Evolutionary conservation across 2,888 invertebrate genomes (phyloP).

Genomic region (Entomobrya proxima): DNA sequence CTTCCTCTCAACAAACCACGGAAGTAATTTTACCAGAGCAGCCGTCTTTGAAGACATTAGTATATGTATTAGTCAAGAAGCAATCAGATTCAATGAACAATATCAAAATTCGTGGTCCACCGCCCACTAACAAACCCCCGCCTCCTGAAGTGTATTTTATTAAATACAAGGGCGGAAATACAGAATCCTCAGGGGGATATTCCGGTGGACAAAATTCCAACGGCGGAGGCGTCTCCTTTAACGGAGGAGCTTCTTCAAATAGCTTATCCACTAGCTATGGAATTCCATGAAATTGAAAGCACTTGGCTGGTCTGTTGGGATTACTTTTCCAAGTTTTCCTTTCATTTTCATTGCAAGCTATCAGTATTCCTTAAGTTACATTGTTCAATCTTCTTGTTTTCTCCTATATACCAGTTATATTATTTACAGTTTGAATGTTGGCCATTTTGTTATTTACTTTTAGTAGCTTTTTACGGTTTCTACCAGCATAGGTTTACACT

Average conservation of each 20-base stretch:
- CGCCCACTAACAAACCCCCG: conserved; percentile 86
- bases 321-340: background rate
- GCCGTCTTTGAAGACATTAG: conserved; percentile 89
- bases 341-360: background rate
- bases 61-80: conserved; percentile 91
- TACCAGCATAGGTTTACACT: too few species aligned
- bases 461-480: too few species aligned
- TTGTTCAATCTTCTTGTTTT: too few species aligned
- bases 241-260: background rate
- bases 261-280: conserved; percentile 23
- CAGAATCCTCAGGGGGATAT: background rate
- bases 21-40: conserved; percentile 87
- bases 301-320: background rate
- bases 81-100: conserved; percentile 90
- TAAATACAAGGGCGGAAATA: conserved; percentile 81
- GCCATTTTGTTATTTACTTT: too few species aligned
- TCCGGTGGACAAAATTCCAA: background rate
- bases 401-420: too few species aligned
- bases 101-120: conserved; percentile 84
- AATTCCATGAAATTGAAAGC: background rate
- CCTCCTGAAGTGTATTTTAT: conserved; percentile 95
- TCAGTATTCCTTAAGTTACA: too few species aligned
- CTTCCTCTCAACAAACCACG: conserved; percentile 88
- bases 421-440: too few species aligned
- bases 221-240: background rate